Evolutionary conservation across 2,888 invertebrate species (phyloP).

Genomic region (Nezara viridula): DNA sequence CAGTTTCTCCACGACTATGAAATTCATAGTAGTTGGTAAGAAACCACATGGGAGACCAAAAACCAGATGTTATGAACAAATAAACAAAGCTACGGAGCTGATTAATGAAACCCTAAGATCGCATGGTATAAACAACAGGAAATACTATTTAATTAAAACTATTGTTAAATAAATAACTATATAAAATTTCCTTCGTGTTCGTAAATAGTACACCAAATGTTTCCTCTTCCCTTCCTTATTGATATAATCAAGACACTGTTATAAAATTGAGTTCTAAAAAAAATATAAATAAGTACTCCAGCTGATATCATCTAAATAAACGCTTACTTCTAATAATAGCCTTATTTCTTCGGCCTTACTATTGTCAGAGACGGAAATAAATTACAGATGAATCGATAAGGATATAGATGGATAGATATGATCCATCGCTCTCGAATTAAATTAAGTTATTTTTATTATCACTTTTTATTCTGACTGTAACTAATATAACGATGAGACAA

Average conservation of each 20-base stretch:
- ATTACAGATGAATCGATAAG: conserved; percentile 29
- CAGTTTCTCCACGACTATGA: neutral
- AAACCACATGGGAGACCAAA: neutral
- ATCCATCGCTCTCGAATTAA: neutral
- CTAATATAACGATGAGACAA: neutral
- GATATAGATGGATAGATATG: neutral
- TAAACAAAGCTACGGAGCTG: neutral
- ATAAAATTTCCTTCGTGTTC: neutral
- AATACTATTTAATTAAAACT: neutral
- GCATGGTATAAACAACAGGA: neutral
- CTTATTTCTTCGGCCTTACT: neutral
- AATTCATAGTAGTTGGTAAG: neutral
- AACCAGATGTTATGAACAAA: neutral
- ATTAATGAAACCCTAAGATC: neutral
- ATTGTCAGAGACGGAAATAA: neutral
- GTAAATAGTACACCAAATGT: neutral
- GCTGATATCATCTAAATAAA: neutral
- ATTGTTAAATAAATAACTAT: neutral
- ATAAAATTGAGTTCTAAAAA: neutral
- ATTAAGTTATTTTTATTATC: neutral
- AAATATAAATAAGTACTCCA: neutral
- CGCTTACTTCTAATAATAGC: neutral
- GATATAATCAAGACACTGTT: neutral
- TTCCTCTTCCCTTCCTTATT: neutral
- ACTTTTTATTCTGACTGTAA: neutral